Conservation (phyloP, 2,888 invertebrate species). For the Parnassius apollo region DNA sequence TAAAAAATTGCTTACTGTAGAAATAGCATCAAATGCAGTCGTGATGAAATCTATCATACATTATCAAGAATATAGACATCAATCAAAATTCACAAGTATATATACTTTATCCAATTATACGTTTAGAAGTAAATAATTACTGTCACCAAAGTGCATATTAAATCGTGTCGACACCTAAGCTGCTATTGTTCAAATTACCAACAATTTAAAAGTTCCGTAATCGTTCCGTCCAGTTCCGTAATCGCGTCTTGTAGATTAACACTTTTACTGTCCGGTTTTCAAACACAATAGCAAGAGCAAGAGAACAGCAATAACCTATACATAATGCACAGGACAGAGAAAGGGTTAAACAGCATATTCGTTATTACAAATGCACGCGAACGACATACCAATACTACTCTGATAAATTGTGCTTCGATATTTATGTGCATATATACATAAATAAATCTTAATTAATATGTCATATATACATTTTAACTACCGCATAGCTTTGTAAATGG, state of each 20-base stretch:
- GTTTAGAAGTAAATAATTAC: not conserved
- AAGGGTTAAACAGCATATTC: not conserved
- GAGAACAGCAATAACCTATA: no score
- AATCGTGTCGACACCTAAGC: slow-evolving; percentile 1
- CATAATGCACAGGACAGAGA: no score
- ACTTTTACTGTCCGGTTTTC: no score
- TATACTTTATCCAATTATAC: not conserved
- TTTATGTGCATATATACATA: no score
- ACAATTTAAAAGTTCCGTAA: slow-evolving; percentile 9
- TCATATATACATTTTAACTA: no score
- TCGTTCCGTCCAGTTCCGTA: slow-evolving; percentile 6
- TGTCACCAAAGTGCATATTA: not conserved
- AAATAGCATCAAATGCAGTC: not conserved
- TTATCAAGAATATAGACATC: not conserved
- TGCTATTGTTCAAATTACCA: slow-evolving; percentile 1
- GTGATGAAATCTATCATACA: not conserved
- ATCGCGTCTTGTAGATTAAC: slow-evolving; percentile 12
- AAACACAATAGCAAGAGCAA: no score
- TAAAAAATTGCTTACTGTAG: not conserved
- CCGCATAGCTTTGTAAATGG: no score
- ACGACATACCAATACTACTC: no score
- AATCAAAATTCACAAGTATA: slow-evolving; percentile 7
- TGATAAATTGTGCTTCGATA: no score
- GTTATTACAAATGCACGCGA: not conserved
- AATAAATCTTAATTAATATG: no score